Evolutionary conservation across 2,888 invertebrate genomes (phyloP).

Genomic region (Brenthis hecate): DNA sequence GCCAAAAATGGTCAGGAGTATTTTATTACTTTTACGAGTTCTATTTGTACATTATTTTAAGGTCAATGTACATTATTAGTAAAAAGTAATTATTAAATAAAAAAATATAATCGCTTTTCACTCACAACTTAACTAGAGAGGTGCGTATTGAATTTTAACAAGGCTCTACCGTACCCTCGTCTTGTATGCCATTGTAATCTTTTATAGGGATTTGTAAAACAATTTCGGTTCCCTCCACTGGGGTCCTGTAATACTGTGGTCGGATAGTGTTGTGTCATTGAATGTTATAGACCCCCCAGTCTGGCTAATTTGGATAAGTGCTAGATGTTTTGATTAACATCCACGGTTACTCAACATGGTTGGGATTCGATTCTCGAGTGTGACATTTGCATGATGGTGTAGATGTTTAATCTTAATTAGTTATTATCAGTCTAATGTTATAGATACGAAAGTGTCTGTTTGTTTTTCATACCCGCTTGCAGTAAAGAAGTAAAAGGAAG

Average conservation of each 20-base stretch:
- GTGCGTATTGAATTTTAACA: slow-evolving; percentile 23
- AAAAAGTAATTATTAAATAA: background rate
- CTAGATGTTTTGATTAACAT: slow-evolving; percentile 12
- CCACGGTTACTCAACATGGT: background rate
- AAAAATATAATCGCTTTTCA: slow-evolving; percentile 16
- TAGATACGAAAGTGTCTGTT: no score
- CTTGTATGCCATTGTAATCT: slow-evolving; percentile 18
- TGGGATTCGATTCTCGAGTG: background rate
- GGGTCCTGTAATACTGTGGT: slow-evolving; percentile 3
- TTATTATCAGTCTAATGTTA: no score
- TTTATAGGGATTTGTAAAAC: slow-evolving; percentile 24
- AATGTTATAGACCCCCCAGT: slow-evolving; percentile 5
- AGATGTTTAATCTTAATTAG: background rate
- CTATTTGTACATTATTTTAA: no score
- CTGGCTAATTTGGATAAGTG: slow-evolving; percentile 18
- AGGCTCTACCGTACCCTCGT: slow-evolving; percentile 17
- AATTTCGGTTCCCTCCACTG: slow-evolving; percentile 4
- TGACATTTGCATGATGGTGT: background rate
- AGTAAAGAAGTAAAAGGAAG: no score
- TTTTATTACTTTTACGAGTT: background rate
- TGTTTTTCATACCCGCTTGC: no score
- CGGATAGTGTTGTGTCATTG: slow-evolving; percentile 6
- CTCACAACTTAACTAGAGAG: slow-evolving; percentile 13
- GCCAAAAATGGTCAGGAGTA: no score
- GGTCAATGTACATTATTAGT: no score